Percentiles rank a stretch among this genome's conserved stretches.
Conservation (phyloP, 1,140 invertebrate species). For the Halesus radiatus region DNA sequence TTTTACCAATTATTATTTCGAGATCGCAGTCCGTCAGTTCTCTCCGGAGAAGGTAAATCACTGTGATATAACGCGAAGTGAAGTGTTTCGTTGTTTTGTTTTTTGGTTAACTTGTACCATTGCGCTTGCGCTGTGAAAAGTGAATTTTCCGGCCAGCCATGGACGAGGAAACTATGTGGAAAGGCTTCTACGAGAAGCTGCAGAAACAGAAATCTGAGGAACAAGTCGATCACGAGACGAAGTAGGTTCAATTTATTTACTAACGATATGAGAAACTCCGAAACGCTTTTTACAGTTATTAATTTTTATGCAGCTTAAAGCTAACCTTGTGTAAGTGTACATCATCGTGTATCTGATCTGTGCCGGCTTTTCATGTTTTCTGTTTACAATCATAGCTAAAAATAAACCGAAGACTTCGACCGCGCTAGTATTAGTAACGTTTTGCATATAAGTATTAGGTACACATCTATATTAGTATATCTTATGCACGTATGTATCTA, state of each 20-base stretch:
- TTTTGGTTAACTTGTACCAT: neutral
- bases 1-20: too few species aligned
- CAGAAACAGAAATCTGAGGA: conserved; percentile 72
- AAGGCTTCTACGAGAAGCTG: conserved; percentile 75
- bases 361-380: neutral
- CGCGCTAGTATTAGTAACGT: neutral
- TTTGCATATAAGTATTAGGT: too few species aligned
- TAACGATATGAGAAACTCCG: too few species aligned
- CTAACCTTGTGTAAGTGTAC: too few species aligned
- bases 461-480: too few species aligned
- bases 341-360: neutral
- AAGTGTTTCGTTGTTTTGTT: neutral
- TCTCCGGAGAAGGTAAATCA: neutral
- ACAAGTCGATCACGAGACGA: conserved; percentile 73
- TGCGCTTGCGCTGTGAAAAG: conserved; percentile 29
- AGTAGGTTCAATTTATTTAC: conserved; percentile 65
- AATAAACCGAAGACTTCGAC: conserved; percentile 14
- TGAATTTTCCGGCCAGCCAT: conserved; percentile 58
- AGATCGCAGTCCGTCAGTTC: too few species aligned
- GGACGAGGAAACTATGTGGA: conserved; percentile 82
- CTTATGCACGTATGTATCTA: too few species aligned
- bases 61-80: neutral
- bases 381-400: conserved; percentile 27
- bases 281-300: too few species aligned
- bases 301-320: too few species aligned